These are phyloP conservation scores for Charanyca ferruginea DNA, from an alignment of 2,888 invertebrate species.

Conservation along the genomic window DNA sequence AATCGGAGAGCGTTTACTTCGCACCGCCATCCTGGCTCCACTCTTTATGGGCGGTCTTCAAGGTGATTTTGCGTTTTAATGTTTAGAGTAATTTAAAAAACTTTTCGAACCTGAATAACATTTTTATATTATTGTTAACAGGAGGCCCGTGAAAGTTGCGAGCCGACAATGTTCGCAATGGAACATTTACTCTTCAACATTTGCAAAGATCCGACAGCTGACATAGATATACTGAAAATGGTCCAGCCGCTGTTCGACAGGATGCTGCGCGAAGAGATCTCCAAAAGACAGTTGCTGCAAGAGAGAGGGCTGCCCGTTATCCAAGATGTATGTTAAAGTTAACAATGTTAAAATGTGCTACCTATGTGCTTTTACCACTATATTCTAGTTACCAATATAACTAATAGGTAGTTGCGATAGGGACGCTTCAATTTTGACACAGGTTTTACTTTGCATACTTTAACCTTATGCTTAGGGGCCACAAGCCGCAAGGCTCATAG, in stretches of 20 bases:
- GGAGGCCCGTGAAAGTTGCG: slow-evolving; percentile 96
- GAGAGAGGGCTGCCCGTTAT: slow-evolving; percentile 12
- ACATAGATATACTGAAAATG: slow-evolving; percentile 50
- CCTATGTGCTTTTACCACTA: background rate
- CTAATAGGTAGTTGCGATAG: too few relatives aligned
- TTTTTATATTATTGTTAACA: slow-evolving; percentile 74
- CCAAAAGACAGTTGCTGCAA: slow-evolving; percentile 34
- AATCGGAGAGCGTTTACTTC: slow-evolving; percentile 98
- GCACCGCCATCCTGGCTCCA: slow-evolving; percentile 95
- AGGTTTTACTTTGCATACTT: too few relatives aligned
- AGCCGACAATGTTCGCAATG: slow-evolving; percentile 97
- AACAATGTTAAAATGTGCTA: background rate
- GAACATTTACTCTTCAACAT: slow-evolving; percentile 95
- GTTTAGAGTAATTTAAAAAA: too few relatives aligned
- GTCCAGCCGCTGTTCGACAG: slow-evolving; percentile 36
- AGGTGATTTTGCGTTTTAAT: slow-evolving; percentile 84
- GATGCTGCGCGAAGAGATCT: slow-evolving; percentile 38
- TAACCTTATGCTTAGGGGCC: too few relatives aligned
- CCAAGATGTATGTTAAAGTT: slow-evolving; percentile 15
- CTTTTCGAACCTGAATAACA: too few relatives aligned
- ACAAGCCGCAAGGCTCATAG: too few relatives aligned
- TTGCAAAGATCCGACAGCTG: slow-evolving; percentile 92
- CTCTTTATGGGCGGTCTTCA: slow-evolving; percentile 93
- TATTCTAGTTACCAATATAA: too few relatives aligned
- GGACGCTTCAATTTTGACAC: too few relatives aligned